phyloP scores from a whole-genome alignment of 2,888 invertebrate species.

The Trissolcus brochymenae region DNA sequence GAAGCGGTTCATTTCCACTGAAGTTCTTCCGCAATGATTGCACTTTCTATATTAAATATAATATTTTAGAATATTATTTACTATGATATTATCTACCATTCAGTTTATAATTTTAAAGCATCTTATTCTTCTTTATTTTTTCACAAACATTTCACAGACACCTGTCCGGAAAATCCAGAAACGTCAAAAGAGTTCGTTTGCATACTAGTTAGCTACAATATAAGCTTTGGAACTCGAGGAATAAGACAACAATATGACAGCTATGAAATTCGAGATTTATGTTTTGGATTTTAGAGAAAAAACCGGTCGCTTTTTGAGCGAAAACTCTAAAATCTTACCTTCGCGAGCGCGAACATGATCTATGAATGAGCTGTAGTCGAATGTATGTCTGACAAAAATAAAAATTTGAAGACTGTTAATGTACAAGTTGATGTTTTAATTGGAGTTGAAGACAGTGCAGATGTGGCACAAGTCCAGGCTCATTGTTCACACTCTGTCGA shows the following conservation, averaged over 20 bases:
- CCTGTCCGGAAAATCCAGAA: no score
- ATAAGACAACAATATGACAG: constrained; percentile 35
- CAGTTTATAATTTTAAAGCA: no score
- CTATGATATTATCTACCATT: no score
- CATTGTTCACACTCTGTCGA: constrained; percentile 6
- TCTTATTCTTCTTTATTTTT: no score
- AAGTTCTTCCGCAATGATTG: no score
- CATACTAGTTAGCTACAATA: constrained; percentile 26
- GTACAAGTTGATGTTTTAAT: constrained; percentile 53
- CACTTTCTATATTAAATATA: no score
- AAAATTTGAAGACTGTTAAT: constrained; percentile 36
- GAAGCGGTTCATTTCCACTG: no score
- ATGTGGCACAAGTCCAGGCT: constrained; percentile 52
- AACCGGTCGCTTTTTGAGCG: constrained; percentile 21
- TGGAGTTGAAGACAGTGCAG: constrained; percentile 60
- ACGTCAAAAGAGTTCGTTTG: background rate
- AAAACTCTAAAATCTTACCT: no score
- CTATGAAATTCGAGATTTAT: constrained; percentile 15
- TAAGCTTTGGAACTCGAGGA: constrained; percentile 37
- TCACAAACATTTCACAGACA: no score
- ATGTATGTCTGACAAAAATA: constrained; percentile 56
- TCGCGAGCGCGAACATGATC: no score
- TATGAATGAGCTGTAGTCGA: constrained; percentile 57
- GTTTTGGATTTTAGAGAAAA: constrained; percentile 36
- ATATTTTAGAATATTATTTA: no score